Base-by-base conservation (phyloP, 2,113 vertebrate species). In the Oncorhynchus gorbuscha region DNA sequence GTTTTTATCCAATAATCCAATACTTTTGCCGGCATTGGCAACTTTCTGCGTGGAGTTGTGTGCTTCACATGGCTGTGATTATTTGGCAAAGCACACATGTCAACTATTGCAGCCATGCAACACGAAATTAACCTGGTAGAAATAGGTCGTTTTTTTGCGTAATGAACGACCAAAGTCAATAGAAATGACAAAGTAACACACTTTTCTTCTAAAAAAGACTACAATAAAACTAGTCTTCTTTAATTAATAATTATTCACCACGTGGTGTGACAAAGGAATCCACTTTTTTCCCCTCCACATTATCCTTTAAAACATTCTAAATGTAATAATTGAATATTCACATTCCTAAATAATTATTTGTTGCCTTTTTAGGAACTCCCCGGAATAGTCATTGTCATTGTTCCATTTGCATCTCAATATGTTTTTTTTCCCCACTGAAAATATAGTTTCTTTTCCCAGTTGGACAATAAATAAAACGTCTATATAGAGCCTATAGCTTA, bases 231-330 rank as follows among this genome's bases (percentile, higher is more conserved):
- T 79, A 11, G 39, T 45, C 59, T n/a, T 26, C 62, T 90, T 89
- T 90, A 90, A 90, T 89, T 76, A 77, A 62, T 20, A 62, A 32
- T 68, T 84, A 28, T 68, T 84, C 16, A 73, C 69, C 45, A 48
- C 45, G 82, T 51, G 80, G 20, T 78, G 77, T 83, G 76, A 48
- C 83, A 80, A 70, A 81, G 39, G 39, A 45, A 81, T n/a, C 76
- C 76, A 77, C 75, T 13, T 48, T 45, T 35, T 70, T 48, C 8
- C 7, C 18, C 7, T 85, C 87, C 86, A 69, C 67, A 67, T 16
- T 80, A 84, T 84, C 77, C 79, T 62, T 20, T 75, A 61, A 74
- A 86, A 86, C 83, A 90, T 86, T 85, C 69, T 86, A 90, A 88
- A 70, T 67, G n/a, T 83, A 69, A 80, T 68, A 73, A 75, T 70